Evolutionary conservation across 1,140 invertebrate species (phyloP), one percentile per base, ranked within the genome.

Genomic region (Cyphomyrmex costatus): DNA sequence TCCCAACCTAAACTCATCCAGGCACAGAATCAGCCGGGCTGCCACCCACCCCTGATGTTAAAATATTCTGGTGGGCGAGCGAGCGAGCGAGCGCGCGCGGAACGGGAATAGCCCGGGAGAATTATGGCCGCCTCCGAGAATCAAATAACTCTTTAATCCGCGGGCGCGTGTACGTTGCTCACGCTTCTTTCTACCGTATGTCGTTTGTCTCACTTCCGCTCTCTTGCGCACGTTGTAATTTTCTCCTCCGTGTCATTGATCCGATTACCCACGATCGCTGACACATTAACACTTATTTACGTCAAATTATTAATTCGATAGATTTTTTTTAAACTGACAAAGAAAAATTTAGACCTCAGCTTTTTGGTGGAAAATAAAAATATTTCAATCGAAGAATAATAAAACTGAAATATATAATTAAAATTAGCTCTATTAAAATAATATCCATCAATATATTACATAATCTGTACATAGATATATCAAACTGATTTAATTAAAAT

Each of bases 61-160:
- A 94, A 95, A 95, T 95, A 95, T 95, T 95, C 93, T 93, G 90
- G 90, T 93, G 93, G 91, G 93, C 92, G 93, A 93, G 91, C 82
- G 89, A 83, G 88, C 86, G 84, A 76, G 89, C 76, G 89, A 80
- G 87, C 30, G 88, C 85, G 84, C 86, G 86, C 90, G 91, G 91
- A 93, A 95, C 93, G 94, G 93, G 94, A 95, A 95, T 95, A 95
- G 94, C 93, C 92, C 87, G 80, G 90, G 94, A 95, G 94, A 95
- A 89, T 95, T 95, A 95, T 95, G 94, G 95, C 94, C 91, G 94
- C 93, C 93, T 94, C 94, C 87, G 94, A 91, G 94, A 95, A 94
- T 95, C 94, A 94, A 95, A 95, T 95, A 95, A 95, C 94, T 95
- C 95, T 95, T 95, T 95, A 95, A 95, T 95, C 93, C 94, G 91